Evolutionary conservation across 2,888 invertebrate genomes (phyloP).

Genomic region (Thymelicus lineola): DNA sequence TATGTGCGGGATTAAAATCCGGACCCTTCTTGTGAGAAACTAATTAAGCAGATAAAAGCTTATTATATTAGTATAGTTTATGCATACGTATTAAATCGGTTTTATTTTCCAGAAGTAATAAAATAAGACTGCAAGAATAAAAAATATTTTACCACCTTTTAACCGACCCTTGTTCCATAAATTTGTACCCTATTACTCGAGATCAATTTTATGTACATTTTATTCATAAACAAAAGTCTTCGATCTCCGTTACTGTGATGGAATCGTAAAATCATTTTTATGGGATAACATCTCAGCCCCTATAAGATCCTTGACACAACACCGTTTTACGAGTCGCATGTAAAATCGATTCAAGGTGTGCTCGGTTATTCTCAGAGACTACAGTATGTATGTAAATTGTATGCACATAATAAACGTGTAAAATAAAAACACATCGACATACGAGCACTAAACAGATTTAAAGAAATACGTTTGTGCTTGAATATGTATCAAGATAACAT

Average conservation of each 20-base stretch:
- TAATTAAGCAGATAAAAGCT: too few relatives aligned
- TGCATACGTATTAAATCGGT: too few relatives aligned
- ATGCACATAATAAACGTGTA: conserved; percentile 32
- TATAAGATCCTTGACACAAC: conserved; percentile 74
- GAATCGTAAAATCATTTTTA: conserved; percentile 80
- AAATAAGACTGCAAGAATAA: not conserved
- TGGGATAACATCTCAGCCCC: conserved; percentile 68
- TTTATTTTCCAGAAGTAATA: not conserved
- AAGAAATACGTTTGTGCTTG: conserved; percentile 3
- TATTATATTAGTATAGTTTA: too few relatives aligned
- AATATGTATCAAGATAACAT: too few relatives aligned
- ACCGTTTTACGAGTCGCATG: conserved; percentile 68
- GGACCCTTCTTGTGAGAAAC: too few relatives aligned
- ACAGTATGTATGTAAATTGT: conserved; percentile 32
- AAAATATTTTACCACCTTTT: not conserved
- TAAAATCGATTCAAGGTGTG: conserved; percentile 54
- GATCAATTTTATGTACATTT: conserved; percentile 67
- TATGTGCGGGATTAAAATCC: too few relatives aligned
- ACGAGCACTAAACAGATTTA: conserved; percentile 22
- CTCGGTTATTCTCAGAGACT: conserved; percentile 45
- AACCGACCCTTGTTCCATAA: conserved; percentile 20
- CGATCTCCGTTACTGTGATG: conserved; percentile 66
- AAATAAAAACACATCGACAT: conserved; percentile 19
- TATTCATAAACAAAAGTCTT: conserved; percentile 70
- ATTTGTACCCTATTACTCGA: conserved; percentile 47